Percentiles rank a stretch among this genome's conserved stretches.
phyloP scores from a whole-genome alignment of 1,140 invertebrate species.

The Ceratina australensis region DNA sequence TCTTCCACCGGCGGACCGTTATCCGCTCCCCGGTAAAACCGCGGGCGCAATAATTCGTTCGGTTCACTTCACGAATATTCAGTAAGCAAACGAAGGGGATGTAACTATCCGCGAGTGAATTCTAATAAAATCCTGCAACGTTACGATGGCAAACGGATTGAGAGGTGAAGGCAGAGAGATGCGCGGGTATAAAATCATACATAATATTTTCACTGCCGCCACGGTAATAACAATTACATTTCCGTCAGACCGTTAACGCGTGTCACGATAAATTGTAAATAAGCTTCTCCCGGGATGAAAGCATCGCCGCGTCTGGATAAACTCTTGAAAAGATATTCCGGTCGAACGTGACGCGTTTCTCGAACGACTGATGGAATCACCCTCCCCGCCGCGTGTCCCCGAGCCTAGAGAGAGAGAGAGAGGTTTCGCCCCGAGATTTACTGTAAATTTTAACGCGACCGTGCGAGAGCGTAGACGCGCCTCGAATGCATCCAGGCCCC shows the following conservation, averaged over 20 bases:
- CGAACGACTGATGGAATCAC: not conserved
- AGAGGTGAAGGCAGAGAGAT: too few species aligned
- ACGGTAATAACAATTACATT: constrained; percentile 28
- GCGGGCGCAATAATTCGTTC: not conserved
- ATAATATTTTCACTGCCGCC: not conserved
- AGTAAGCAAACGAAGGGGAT: not conserved
- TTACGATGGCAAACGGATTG: too few species aligned
- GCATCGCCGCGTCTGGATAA: constrained; percentile 19
- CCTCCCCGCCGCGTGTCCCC: not conserved
- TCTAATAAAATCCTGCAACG: too few species aligned
- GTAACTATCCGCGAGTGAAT: not conserved
- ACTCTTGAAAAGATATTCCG: constrained; percentile 27
- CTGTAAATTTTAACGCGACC: constrained; percentile 41
- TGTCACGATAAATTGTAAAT: constrained; percentile 41
- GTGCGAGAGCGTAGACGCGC: constrained; percentile 3
- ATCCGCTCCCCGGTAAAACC: not conserved
- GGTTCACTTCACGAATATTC: too few species aligned
- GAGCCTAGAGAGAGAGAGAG: too few species aligned
- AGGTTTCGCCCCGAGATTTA: constrained; percentile 8
- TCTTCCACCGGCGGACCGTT: not conserved
- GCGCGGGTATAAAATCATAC: constrained; percentile 18
- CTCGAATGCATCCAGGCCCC: not conserved
- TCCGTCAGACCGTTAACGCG: constrained; percentile 11
- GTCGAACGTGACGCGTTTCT: constrained; percentile 29
- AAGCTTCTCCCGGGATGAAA: constrained; percentile 9